Percentiles rank a stretch among this genome's conserved stretches.
phyloP scores from a whole-genome alignment of 2,888 invertebrate genomes.

The Selenia dentaria region DNA sequence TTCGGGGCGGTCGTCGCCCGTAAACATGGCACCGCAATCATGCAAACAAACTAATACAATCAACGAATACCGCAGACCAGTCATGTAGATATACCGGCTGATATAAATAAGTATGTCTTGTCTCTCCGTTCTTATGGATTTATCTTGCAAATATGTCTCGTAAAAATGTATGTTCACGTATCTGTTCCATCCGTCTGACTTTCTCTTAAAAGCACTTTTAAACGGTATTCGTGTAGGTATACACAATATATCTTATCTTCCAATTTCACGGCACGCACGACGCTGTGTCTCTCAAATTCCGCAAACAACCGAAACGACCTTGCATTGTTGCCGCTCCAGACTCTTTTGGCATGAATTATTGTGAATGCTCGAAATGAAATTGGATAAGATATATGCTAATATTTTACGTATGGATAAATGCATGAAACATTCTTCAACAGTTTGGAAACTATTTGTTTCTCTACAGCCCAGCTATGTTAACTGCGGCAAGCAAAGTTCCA shows the following conservation, averaged over 20 bases:
- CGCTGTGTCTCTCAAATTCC: constrained; percentile 43
- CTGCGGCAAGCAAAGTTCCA: constrained; percentile 43
- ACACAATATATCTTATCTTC: constrained; percentile 31
- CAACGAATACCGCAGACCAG: constrained; percentile 62
- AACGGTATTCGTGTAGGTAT: constrained; percentile 27
- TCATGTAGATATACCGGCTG: constrained; percentile 54
- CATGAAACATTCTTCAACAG: constrained; percentile 33
- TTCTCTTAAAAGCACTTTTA: constrained; percentile 41
- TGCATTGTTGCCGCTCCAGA: constrained; percentile 57
- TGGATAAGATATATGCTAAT: constrained; percentile 21
- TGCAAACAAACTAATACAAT: constrained; percentile 68
- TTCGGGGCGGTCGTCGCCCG: constrained; percentile 43
- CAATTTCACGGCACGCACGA: constrained; percentile 35
- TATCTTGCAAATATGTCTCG: constrained; percentile 56
- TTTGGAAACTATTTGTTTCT: constrained; percentile 22
- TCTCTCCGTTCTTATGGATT: constrained; percentile 55
- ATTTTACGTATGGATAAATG: constrained; percentile 21
- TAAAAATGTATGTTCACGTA: constrained; percentile 32
- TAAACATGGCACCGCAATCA: constrained; percentile 48
- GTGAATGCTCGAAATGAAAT: constrained; percentile 41
- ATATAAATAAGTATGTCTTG: constrained; percentile 65
- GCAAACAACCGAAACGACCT: constrained; percentile 57
- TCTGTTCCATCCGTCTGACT: constrained; percentile 47
- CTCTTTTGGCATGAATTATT: constrained; percentile 46
- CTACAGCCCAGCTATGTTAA: constrained; percentile 40